A percentile compares a stretch with the other conserved stretches of the same genome.
These are phyloP conservation scores for Eulemur rubriventer DNA, from an alignment of 2,797 vertebrate genomes.

Conservation along the genomic window DNA sequence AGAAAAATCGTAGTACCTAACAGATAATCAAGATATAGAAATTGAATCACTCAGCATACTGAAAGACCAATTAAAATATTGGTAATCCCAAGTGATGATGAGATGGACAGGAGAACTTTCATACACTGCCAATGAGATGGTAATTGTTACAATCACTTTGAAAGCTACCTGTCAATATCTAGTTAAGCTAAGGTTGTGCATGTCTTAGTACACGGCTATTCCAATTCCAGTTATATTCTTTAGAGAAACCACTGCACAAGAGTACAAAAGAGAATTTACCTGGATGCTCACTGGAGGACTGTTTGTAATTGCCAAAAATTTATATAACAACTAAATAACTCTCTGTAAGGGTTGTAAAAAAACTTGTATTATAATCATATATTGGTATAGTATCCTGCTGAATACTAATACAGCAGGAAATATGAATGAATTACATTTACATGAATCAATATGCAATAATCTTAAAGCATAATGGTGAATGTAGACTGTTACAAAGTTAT, in stretches of 20 bases:
- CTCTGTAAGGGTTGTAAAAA: not conserved
- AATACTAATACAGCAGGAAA: not conserved
- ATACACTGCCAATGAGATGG: not conserved
- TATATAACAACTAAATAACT: not conserved
- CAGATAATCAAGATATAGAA: not conserved
- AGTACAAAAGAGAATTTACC: not conserved
- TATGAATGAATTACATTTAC: not conserved
- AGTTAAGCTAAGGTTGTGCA: not conserved
- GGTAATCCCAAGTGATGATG: not conserved
- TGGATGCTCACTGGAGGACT: not conserved
- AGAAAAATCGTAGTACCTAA: not conserved
- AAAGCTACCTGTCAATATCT: not conserved
- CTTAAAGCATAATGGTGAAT: not conserved
- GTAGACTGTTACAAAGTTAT: not conserved
- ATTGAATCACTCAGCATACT: not conserved
- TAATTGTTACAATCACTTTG: not conserved
- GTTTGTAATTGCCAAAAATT: not conserved
- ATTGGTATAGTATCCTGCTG: not conserved
- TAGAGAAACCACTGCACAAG: not conserved
- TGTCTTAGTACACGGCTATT: not conserved
- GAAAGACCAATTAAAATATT: not conserved
- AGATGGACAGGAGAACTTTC: not conserved
- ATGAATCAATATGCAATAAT: not conserved
- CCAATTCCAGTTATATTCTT: not conserved
- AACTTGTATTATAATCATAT: not conserved